Percentiles rank a stretch among this genome's conserved stretches.
Evolutionary conservation across 2,888 invertebrate genomes (phyloP).

Genomic region (Epsilonema sp.): DNA sequence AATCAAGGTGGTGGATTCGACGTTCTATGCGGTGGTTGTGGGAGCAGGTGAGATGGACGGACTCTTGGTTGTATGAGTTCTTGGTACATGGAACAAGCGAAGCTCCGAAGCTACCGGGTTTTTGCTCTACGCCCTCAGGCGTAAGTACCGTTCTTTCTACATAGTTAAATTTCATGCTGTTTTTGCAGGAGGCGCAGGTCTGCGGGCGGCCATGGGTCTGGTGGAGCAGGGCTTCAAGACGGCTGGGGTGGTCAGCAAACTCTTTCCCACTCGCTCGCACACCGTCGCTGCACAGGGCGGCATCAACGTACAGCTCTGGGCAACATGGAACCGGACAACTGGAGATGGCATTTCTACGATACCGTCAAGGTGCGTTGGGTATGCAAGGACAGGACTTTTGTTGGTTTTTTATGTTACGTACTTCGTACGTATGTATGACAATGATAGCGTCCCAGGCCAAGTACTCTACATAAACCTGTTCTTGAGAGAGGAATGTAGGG

Average conservation of each 20-base stretch:
- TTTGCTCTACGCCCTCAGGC: not conserved
- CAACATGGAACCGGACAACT: conserved; percentile 76
- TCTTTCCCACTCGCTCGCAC: conserved; percentile 92
- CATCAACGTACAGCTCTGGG: conserved; percentile 91
- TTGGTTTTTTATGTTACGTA: too few relatives aligned
- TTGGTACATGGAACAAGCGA: conserved; percentile 33
- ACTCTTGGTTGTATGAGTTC: conserved; percentile 33
- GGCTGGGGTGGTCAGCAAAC: conserved; percentile 84
- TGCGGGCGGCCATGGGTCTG: conserved; percentile 86
- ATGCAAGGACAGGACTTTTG: not conserved
- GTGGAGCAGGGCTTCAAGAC: conserved; percentile 91
- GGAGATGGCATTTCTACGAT: conserved; percentile 83
- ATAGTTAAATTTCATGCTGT: not conserved
- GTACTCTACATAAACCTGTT: not conserved
- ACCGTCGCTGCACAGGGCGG: conserved; percentile 98
- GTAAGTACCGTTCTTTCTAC: too few relatives aligned
- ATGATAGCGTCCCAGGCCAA: not conserved
- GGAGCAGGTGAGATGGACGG: too few relatives aligned
- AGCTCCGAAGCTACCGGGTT: conserved; percentile 32
- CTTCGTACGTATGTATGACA: too few relatives aligned
- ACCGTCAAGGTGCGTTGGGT: conserved; percentile 36
- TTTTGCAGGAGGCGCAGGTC: conserved; percentile 66
- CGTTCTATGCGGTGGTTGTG: conserved; percentile 81
- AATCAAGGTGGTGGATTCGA: conserved; percentile 79
- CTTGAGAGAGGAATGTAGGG: too few relatives aligned